Conservation (phyloP, 2,113 vertebrate species). For the Leuciscus idus region DNA sequence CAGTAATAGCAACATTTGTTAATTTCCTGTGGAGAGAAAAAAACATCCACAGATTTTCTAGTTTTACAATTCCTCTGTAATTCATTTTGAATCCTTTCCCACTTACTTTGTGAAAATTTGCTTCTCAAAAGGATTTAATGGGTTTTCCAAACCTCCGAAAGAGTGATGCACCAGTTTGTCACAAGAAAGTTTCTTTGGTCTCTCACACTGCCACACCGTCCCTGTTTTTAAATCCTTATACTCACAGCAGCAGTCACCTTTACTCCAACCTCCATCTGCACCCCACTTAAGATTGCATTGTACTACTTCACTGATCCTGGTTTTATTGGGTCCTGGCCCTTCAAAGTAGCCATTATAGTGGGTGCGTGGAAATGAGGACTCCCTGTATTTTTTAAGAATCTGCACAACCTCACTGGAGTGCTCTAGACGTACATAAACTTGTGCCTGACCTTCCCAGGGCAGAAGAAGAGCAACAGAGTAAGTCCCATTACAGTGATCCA, state of each 20-base stretch:
- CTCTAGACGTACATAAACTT: too few relatives aligned
- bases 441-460: too few relatives aligned
- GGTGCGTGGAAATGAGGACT: too few relatives aligned
- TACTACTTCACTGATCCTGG: too few relatives aligned
- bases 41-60: too few relatives aligned
- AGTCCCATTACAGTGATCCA: too few relatives aligned
- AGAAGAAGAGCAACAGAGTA: too few relatives aligned
- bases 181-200: not conserved
- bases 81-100: not conserved
- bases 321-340: too few relatives aligned
- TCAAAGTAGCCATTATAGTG: too few relatives aligned
- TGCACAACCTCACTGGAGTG: too few relatives aligned
- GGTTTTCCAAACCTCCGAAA: not conserved
- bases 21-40: not conserved
- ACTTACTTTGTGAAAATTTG: not conserved
- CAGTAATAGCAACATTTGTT: not conserved
- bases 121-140: not conserved
- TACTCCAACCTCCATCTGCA: not conserved
- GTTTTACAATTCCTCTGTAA: not conserved
- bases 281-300: too few relatives aligned
- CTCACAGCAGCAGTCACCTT: slow-evolving; percentile 17
- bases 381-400: too few relatives aligned
- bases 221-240: not conserved
- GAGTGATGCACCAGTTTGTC: not conserved
- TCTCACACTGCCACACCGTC: not conserved